These are phyloP conservation scores for Chaetops frenatus DNA, from an alignment of 2,113 vertebrate species.

Conservation along the genomic window DNA sequence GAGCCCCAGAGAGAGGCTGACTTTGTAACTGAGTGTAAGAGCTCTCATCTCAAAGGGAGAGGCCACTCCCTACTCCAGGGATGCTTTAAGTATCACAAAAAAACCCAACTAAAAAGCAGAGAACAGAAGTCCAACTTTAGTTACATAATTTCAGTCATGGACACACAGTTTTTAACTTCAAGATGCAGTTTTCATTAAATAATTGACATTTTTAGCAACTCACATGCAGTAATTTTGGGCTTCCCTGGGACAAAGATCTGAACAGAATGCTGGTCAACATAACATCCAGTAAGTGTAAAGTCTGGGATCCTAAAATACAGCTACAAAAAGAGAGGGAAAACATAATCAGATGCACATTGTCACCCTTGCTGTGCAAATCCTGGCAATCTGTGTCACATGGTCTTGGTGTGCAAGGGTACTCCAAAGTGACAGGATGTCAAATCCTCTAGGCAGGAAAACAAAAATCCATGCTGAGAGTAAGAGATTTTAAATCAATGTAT, in stretches of 20 bases:
- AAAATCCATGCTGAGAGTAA: not conserved
- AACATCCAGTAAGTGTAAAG: constrained; percentile 88
- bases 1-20: not conserved
- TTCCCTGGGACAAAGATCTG: constrained; percentile 89
- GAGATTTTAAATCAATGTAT: not conserved
- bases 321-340: constrained; percentile 64
- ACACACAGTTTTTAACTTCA: not conserved
- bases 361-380: not conserved
- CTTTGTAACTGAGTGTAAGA: not conserved
- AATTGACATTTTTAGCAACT: constrained; percentile 54
- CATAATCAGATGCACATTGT: not conserved
- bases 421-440: not conserved
- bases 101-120: not conserved
- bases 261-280: constrained; percentile 87
- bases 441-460: not conserved
- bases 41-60: not conserved
- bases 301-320: constrained; percentile 89
- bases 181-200: not conserved
- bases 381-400: not conserved
- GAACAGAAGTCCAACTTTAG: not conserved
- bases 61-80: not conserved
- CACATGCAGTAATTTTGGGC: constrained; percentile 82
- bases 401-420: not conserved
- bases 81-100: not conserved
- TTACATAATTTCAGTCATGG: accelerated